A percentile compares a stretch with the other conserved stretches of the same genome.
phyloP scores from a whole-genome alignment of 1,140 invertebrate species.

The Brachionus manjavacas region DNA sequence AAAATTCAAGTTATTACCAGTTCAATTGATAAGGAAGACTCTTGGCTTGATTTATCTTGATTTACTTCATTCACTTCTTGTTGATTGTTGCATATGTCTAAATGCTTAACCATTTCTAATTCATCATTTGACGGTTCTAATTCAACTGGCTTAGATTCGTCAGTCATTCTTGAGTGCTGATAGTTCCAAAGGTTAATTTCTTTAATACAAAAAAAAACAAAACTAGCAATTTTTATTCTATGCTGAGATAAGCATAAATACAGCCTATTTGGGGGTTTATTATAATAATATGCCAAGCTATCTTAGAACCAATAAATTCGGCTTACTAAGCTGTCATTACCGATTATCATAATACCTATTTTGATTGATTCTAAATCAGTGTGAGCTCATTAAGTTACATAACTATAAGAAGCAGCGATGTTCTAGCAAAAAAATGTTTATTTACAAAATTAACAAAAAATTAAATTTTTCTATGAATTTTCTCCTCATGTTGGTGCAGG shows the following conservation, averaged over 20 bases:
- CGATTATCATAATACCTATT: not conserved
- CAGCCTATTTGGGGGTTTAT: not conserved
- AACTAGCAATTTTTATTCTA: not conserved
- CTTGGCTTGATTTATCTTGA: not conserved
- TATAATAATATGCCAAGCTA: not conserved
- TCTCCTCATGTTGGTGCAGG: not conserved
- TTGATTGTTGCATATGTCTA: not conserved
- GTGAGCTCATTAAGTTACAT: not conserved
- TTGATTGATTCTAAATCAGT: not conserved
- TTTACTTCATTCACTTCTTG: not conserved
- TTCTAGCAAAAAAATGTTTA: not conserved
- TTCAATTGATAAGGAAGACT: not conserved
- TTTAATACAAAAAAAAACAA: not conserved
- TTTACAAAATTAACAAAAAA: not conserved
- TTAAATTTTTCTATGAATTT: not conserved
- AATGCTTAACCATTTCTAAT: not conserved
- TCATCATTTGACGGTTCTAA: not conserved
- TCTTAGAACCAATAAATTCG: not conserved
- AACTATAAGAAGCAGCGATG: not conserved
- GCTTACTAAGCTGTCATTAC: not conserved
- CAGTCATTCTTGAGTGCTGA: conserved; percentile 2
- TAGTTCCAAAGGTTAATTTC: not conserved
- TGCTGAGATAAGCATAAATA: not conserved
- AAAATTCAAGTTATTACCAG: not conserved
- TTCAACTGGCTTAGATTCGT: not conserved